These are phyloP conservation scores for Orycteropus afer DNA, from an alignment of 2,113 vertebrate species.

Conservation along the genomic window DNA sequence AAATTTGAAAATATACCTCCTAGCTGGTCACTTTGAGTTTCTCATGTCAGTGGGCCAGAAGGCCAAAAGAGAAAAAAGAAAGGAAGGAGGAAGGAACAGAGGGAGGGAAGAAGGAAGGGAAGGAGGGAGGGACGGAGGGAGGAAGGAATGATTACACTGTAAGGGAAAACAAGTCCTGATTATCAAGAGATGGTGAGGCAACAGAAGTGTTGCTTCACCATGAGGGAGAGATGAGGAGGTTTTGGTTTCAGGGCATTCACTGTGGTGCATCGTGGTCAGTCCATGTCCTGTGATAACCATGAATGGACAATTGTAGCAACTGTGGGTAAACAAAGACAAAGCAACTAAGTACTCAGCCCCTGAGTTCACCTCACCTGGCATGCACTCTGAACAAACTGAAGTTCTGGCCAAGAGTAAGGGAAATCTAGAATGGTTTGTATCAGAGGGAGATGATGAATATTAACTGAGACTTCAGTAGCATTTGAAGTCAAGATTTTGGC, in stretches of 20 bases:
- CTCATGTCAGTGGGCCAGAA: background rate
- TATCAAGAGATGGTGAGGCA: background rate
- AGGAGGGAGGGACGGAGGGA: background rate
- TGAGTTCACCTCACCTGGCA: background rate
- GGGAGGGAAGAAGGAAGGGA: background rate
- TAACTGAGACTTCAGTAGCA: rapidly evolving
- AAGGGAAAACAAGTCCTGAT: background rate
- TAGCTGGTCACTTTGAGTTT: background rate
- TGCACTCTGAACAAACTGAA: background rate
- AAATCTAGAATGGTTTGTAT: background rate
- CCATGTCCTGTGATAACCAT: background rate
- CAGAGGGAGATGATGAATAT: background rate
- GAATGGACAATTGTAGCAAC: background rate
- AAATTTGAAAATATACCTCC: background rate
- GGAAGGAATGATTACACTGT: rapidly evolving
- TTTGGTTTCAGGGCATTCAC: background rate
- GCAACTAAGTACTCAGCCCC: background rate
- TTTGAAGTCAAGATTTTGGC: rapidly evolving
- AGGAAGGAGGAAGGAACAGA: no score
- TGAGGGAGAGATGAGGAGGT: background rate
- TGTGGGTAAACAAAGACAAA: background rate
- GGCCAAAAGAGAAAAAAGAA: background rate
- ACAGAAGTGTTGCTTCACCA: rapidly evolving
- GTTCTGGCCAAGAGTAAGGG: no score
- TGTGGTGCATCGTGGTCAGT: background rate